These are phyloP conservation scores for Cercopithecus hamlyni DNA, from an alignment of 2,797 vertebrate genomes.

Conservation along the genomic window DNA sequence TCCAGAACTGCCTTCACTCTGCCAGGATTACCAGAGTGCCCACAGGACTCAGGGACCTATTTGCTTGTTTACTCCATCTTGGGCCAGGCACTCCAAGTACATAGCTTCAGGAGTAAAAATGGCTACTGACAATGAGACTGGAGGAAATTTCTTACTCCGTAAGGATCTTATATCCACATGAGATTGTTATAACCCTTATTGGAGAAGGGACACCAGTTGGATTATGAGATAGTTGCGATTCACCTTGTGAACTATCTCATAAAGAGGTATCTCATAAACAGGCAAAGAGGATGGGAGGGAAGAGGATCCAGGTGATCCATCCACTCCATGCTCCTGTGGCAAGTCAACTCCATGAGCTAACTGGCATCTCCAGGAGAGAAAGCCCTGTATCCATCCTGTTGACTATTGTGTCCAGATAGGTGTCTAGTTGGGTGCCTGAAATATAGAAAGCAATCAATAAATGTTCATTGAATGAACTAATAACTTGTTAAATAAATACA, in stretches of 20 bases:
- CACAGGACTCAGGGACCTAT: not conserved
- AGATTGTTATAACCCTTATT: not conserved
- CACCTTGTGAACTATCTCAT: not conserved
- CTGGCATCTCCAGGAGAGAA: not conserved
- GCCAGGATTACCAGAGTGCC: not conserved
- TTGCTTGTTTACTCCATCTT: not conserved
- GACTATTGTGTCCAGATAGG: not conserved
- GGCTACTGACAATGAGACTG: not conserved
- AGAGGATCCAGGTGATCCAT: not conserved
- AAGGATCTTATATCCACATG: not conserved
- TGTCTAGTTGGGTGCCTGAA: not conserved
- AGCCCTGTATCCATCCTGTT: not conserved
- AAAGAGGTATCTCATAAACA: not conserved
- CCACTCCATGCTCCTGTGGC: accelerated
- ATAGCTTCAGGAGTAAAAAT: not conserved
- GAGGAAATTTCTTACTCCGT: not conserved
- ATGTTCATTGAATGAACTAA: not conserved
- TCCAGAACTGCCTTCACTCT: not conserved
- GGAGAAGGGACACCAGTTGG: not conserved
- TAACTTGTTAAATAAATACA: not conserved
- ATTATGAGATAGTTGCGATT: not conserved
- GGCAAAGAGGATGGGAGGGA: not conserved
- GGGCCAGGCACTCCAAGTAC: not conserved
- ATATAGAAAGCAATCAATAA: not conserved
- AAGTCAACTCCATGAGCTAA: not conserved